phyloP scores from a whole-genome alignment of 2,888 invertebrate genomes.

The Leptothorax acervorum region DNA sequence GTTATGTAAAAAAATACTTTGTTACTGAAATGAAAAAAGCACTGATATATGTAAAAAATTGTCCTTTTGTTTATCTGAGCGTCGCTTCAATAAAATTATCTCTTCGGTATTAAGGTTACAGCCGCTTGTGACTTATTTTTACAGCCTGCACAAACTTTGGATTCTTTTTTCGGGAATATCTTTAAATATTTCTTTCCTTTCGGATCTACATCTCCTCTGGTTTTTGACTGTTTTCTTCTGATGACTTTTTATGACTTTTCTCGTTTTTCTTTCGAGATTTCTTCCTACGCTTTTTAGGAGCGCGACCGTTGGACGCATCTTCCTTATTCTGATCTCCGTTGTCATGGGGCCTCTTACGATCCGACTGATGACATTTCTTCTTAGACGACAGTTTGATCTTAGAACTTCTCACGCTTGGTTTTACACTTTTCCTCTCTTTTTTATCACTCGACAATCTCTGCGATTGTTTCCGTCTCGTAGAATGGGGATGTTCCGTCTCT shows the following conservation, averaged over 20 bases:
- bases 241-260: slow-evolving; percentile 19
- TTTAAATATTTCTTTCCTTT: neutral
- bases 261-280: slow-evolving; percentile 19
- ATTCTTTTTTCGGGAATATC: neutral
- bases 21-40: neutral
- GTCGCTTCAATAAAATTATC: neutral
- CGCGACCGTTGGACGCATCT: slow-evolving; percentile 18
- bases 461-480: slow-evolving; percentile 52
- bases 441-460: slow-evolving; percentile 42
- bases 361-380: slow-evolving; percentile 25
- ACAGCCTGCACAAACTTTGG: slow-evolving; percentile 26
- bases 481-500: slow-evolving; percentile 55
- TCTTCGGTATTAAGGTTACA: slow-evolving; percentile 16
- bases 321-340: neutral
- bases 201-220: neutral
- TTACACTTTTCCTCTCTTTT: slow-evolving; percentile 1
- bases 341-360: neutral
- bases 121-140: neutral
- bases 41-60: neutral
- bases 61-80: neutral
- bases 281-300: slow-evolving; percentile 44
- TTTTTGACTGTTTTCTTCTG: neutral
- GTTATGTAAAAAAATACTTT: neutral
- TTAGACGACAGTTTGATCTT: neutral
- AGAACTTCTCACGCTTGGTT: slow-evolving; percentile 6